Evolutionary conservation across 2,888 invertebrate genomes (phyloP), one percentile per base, ranked within the genome.

Genomic region (Eilema caniola): DNA sequence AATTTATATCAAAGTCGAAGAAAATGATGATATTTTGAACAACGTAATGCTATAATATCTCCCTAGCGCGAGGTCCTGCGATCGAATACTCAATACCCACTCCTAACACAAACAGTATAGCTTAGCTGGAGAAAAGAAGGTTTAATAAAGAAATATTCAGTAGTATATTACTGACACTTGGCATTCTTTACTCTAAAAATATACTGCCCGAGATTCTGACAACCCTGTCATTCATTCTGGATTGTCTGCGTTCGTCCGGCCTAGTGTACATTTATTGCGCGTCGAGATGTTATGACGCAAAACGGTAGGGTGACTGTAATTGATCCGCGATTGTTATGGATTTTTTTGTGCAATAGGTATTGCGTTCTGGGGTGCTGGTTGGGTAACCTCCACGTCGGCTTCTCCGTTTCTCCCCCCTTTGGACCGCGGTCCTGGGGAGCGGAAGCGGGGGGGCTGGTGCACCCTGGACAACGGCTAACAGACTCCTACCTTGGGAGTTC

Each of bases 201-300:
- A 37, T 12, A 12, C 33, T 37, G 31, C 4, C n/a, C 61, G 4
- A 1, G 11, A 24, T 62, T 60, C 14, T 37, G 62, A 63, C 69
- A 72, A 37, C 72, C 72, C 72, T 72, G 23, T 12, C n/a, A 56
- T 57, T 23, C 56, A 31, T 37, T 41, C 69, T 37, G 66, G 79
- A 73, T 60, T 65, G 67, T 72, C 71, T 67, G 67, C 68, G 66
- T 62, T 66, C 69, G 62, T 71, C 73, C 72, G 72, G 60, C 67
- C 75, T 72, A 79, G 76, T 84, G 85, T 89, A 91, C 92, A 86
- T 91, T 93, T 93, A 93, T 90, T 85, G 86, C 87, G 56, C 82
- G 85, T 78, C 71, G 87, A 87, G 89, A 91, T 89, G 90, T 91
- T 92, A 93, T 92, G 92, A 92, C 88, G 88, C 89, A 89, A 91